Conservation (phyloP, 2,113 vertebrate genomes). For the Sylvietta virens region DNA sequence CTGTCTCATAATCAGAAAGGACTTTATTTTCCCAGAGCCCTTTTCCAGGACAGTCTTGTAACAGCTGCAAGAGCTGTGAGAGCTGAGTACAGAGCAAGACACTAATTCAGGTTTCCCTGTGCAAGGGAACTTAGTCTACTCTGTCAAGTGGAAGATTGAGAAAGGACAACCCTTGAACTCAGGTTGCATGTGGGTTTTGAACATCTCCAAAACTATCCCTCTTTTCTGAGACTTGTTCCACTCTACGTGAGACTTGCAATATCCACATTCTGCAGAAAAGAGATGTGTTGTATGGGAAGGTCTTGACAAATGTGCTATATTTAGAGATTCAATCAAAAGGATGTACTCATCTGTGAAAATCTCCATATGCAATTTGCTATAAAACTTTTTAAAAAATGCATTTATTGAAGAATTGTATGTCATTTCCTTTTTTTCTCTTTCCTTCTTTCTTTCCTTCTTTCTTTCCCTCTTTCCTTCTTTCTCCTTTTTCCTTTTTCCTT, state of each 20-base stretch:
- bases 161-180: not conserved
- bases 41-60: not conserved
- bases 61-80: not conserved
- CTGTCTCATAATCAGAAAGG: not conserved
- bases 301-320: not conserved
- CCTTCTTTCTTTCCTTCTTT: not conserved
- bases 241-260: not conserved
- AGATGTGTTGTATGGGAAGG: not conserved
- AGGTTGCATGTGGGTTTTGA: not conserved
- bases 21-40: not conserved
- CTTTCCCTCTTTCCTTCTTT: too few relatives aligned
- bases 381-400: not conserved
- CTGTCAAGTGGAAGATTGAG: not conserved
- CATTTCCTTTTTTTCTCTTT: not conserved
- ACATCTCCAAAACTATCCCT: not conserved
- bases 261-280: not conserved
- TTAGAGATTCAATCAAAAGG: not conserved
- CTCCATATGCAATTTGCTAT: not conserved
- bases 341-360: not conserved
- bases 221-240: not conserved
- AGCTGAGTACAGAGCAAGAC: not conserved
- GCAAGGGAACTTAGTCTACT: not conserved
- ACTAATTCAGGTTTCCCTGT: not conserved
- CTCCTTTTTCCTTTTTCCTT: fast-evolving
- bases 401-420: not conserved